Evolutionary conservation across 2,888 invertebrate genomes (phyloP).

Genomic region (Xanthia icteritia): DNA sequence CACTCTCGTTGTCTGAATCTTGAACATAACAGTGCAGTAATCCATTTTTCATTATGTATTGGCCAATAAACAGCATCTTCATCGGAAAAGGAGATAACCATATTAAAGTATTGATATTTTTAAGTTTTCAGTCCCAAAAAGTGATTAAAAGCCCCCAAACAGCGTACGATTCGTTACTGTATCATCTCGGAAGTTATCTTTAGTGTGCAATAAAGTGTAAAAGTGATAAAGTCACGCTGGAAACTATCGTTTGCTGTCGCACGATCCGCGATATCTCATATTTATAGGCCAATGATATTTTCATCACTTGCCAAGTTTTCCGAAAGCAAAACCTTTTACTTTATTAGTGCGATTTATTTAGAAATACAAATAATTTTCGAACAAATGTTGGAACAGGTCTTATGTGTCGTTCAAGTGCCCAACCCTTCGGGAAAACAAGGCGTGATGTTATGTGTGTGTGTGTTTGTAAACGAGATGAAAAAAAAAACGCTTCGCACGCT

Average conservation of each 20-base stretch:
- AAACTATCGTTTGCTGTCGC: slow-evolving; percentile 61
- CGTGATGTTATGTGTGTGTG: background rate
- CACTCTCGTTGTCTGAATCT: too few species aligned
- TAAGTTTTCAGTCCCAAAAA: background rate
- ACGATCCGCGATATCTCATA: slow-evolving; percentile 59
- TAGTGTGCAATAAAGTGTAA: slow-evolving; percentile 68
- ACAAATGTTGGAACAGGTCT: background rate
- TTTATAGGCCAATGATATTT: slow-evolving; percentile 67
- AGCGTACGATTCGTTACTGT: slow-evolving; percentile 5
- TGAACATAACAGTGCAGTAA: too few species aligned
- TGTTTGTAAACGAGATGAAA: background rate
- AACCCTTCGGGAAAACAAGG: background rate
- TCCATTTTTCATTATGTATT: too few species aligned
- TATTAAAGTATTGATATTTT: background rate
- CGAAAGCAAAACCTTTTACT: slow-evolving; percentile 37
- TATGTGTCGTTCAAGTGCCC: background rate
- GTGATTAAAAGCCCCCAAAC: background rate
- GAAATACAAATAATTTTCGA: background rate
- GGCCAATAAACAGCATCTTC: too few species aligned
- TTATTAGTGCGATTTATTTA: slow-evolving; percentile 25
- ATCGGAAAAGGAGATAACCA: background rate
- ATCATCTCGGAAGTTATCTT: slow-evolving; percentile 48
- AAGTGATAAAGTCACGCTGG: slow-evolving; percentile 67
- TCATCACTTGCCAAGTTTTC: slow-evolving; percentile 50
- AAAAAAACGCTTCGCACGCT: background rate